phyloP scores from a whole-genome alignment of 2,888 invertebrate genomes.

The Dolomedes plantarius region DNA sequence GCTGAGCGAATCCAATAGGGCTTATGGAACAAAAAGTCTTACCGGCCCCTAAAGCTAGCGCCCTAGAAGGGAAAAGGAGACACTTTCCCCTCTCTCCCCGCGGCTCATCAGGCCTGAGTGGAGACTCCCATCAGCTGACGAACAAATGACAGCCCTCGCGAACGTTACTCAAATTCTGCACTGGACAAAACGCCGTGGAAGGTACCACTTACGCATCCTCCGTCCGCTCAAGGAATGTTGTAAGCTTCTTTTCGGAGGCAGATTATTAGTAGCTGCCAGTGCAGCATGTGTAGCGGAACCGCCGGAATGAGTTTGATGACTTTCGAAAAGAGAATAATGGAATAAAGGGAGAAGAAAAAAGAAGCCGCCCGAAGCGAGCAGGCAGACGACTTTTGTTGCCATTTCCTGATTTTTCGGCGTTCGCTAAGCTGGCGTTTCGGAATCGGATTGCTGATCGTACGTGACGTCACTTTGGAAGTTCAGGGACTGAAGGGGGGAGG shows the following conservation, averaged over 20 bases:
- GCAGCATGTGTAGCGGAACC: slow-evolving; percentile 38
- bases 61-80: no score
- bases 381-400: neutral
- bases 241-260: neutral
- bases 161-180: no score
- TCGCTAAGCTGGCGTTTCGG: slow-evolving; percentile 47
- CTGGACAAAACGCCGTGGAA: neutral
- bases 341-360: neutral
- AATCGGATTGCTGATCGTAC: slow-evolving; percentile 20
- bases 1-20: no score
- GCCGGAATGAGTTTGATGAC: slow-evolving; percentile 20
- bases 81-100: no score
- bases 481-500: no score
- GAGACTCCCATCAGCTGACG: no score
- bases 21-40: no score
- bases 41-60: no score
- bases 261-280: neutral
- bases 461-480: slow-evolving; percentile 31
- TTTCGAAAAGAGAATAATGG: neutral
- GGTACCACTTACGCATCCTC: neutral
- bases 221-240: no score
- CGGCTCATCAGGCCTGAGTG: no score
- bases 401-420: slow-evolving; percentile 41
- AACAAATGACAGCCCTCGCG: no score
- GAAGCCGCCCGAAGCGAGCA: neutral